A percentile compares a stretch with the other conserved stretches of the same genome.
Conservation (phyloP, 2,888 invertebrate genomes). For the Asteroscopus sphinx region DNA sequence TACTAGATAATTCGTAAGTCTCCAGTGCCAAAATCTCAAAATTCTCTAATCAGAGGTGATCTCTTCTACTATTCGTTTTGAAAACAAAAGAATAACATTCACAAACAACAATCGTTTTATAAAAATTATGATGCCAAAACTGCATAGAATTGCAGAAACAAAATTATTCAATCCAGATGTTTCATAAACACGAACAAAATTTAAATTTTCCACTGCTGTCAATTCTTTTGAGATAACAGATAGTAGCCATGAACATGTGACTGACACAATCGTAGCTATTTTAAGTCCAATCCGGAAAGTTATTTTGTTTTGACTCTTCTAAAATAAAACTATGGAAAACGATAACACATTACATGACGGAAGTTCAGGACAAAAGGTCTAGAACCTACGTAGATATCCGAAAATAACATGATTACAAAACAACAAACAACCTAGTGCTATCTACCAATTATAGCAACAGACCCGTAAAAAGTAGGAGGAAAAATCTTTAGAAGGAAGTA, state of each 20-base stretch:
- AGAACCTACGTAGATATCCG: conserved; percentile 10
- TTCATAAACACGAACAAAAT: conserved; percentile 14
- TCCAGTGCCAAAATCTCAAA: no score
- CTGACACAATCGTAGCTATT: conserved; percentile 27
- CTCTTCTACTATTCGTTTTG: no score
- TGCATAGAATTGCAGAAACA: not conserved
- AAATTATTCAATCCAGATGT: not conserved
- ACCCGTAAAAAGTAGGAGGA: no score
- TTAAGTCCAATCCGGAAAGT: conserved; percentile 11
- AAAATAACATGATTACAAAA: not conserved
- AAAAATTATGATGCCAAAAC: not conserved
- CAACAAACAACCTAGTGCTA: no score
- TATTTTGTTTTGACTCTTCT: conserved; percentile 23
- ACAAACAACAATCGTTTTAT: no score
- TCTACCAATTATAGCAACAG: no score
- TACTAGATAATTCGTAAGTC: no score
- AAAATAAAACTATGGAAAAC: conserved; percentile 16
- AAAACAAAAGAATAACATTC: no score
- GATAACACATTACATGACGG: conserved; percentile 43
- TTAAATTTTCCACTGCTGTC: conserved; percentile 58
- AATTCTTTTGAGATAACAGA: conserved; percentile 45
- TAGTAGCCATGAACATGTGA: conserved; percentile 17
- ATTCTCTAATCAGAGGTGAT: no score
- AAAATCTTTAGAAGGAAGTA: no score
- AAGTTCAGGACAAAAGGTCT: conserved; percentile 9